phyloP scores from a whole-genome alignment of 2,797 vertebrate genomes.

The Phoebastria nigripes region DNA sequence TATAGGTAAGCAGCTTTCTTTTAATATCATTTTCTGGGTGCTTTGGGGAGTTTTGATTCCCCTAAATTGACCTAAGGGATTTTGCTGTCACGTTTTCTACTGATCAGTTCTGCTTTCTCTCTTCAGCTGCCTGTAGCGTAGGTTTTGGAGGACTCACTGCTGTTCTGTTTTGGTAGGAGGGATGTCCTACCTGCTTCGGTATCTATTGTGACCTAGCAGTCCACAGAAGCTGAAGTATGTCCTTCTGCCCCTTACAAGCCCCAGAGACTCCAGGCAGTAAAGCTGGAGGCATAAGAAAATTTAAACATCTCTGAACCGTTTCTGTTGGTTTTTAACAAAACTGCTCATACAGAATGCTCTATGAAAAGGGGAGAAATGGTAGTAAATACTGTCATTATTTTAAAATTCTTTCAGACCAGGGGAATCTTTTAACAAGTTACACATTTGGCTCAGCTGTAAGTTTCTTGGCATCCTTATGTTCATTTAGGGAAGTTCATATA shows the following conservation, averaged over 20 bases:
- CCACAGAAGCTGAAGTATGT: not conserved
- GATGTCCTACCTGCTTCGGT: not conserved
- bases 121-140: not conserved
- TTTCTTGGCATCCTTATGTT: slow-evolving; percentile 12
- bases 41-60: not conserved
- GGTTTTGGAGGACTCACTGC: not conserved
- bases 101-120: not conserved
- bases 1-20: not conserved
- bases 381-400: not conserved
- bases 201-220: not conserved
- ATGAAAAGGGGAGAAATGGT: not conserved
- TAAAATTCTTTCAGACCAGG: not conserved
- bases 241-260: not conserved
- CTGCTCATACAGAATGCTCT: not conserved
- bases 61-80: not conserved
- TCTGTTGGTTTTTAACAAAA: not conserved
- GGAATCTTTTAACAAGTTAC: not conserved
- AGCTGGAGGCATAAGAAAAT: not conserved
- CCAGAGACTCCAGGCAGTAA: fast-evolving
- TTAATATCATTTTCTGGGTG: not conserved
- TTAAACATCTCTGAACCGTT: not conserved
- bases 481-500: not conserved
- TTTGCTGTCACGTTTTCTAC: not conserved
- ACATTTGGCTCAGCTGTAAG: not conserved
- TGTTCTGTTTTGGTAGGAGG: not conserved